Evolutionary conservation across 2,113 vertebrate genomes (phyloP), one percentile per base, ranked within the genome.

Genomic region (Chauna torquata): DNA sequence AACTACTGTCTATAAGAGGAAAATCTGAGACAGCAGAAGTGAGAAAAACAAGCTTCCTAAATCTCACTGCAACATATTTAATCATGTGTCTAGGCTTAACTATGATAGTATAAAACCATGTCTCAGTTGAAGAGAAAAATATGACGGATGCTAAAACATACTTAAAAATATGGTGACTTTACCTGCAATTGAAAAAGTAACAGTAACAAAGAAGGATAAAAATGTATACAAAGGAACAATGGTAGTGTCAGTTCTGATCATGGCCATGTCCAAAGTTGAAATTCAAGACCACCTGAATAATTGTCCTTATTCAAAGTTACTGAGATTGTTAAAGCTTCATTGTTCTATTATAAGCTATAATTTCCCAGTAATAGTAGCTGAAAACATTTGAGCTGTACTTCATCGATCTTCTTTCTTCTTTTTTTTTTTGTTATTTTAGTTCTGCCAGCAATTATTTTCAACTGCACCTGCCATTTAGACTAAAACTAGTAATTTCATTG

Each of bases 401-500:
- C 32, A 85, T 92, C 1, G 16, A 83, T 97, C 91, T 96, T 94
- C 54, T 90, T 55, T 59, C 71, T 80, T 68, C 82, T 82, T 65
- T 65, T 97, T 95, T 50, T 94, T 77, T 75, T 83, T 95, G n/a
- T 96, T 97, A 94, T 93, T 96, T 97, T 94, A 87, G 65, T 93
- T 97, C 66, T 97, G 94, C 59, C 47, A 95, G 96, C 86, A 96
- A 65, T 98, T 97, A 97, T 96, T 97, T 98, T 97, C 94, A 92
- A 72, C 88, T 87, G 66, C 36, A 92, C 82, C 89, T 97, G 94
- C 94, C 86, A 95, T 97, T 97, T 93, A 94, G 85, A 97, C 71
- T 95, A 96, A 97, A 97, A 97, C 93, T 96, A 96, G 92, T 98
- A 98, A 98, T 98, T 98, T 98, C 96, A 98, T 98, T 98, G 98